A percentile compares a stretch with the other conserved stretches of the same genome.
Conservation (phyloP, 2,888 invertebrate genomes). For the Caenorhabditis zanzibari region DNA sequence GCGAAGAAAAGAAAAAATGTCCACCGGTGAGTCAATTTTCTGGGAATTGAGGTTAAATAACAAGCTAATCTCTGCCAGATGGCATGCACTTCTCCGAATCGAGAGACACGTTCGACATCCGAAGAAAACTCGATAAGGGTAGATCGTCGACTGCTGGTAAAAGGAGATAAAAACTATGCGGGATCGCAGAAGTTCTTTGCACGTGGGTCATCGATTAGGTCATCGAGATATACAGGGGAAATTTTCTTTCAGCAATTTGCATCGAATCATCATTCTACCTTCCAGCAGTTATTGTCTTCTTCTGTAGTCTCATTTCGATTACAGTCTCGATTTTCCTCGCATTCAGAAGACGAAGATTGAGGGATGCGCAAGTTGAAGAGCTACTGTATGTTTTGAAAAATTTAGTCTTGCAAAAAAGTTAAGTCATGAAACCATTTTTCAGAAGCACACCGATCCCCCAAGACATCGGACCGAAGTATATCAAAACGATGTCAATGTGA, state of each 20-base stretch:
- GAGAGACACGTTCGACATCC: constrained; percentile 43
- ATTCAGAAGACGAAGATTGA: constrained; percentile 25
- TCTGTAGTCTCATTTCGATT: constrained; percentile 50
- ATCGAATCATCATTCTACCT: constrained; percentile 60
- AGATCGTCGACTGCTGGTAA: constrained; percentile 61
- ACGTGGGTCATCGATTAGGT: constrained; percentile 37
- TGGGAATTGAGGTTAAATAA: background rate
- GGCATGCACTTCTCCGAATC: constrained; percentile 36
- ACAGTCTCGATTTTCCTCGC: constrained; percentile 56
- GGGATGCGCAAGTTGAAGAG: constrained; percentile 59
- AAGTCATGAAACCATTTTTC: background rate
- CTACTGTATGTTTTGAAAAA: constrained; percentile 39
- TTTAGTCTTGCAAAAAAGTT: background rate
- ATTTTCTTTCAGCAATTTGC: constrained; percentile 58
- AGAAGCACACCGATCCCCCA: constrained; percentile 52
- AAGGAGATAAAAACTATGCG: constrained; percentile 53
- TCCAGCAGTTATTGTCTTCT: constrained; percentile 42
- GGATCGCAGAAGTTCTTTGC: constrained; percentile 51
- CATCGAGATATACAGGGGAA: constrained; percentile 20
- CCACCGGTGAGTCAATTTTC: constrained; percentile 46
- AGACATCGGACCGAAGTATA: constrained; percentile 58
- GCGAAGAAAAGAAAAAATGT: constrained; percentile 60
- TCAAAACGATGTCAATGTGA: constrained; percentile 61
- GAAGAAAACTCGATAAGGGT: constrained; percentile 61
- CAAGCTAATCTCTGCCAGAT: constrained; percentile 31